Percentiles rank a stretch among this genome's conserved stretches.
Evolutionary conservation across 2,797 vertebrate species (phyloP).

Genomic region (Rhinogobio ventralis): DNA sequence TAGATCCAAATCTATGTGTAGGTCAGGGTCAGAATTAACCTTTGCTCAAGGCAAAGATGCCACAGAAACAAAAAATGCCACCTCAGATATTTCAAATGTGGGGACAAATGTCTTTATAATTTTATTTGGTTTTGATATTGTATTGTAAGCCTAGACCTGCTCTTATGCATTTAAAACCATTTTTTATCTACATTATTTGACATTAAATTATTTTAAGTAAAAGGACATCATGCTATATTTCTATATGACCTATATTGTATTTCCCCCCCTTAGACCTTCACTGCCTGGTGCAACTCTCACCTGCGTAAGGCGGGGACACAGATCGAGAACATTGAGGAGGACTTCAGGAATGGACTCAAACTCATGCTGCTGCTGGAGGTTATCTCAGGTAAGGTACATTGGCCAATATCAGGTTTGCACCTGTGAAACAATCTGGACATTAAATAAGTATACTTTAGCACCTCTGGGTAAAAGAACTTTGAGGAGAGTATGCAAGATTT

Average conservation of each 20-base stretch:
- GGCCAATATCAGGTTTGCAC: neutral
- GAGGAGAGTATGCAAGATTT: no score
- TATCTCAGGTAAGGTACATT: constrained; percentile 79
- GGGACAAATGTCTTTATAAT: neutral
- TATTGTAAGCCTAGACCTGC: neutral
- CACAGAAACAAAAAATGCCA: neutral
- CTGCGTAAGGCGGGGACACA: constrained; percentile 90
- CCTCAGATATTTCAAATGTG: neutral
- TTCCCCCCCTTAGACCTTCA: constrained; percentile 50
- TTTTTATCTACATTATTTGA: neutral
- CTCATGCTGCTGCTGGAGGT: constrained; percentile 93
- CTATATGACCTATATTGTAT: neutral
- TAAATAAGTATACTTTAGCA: neutral
- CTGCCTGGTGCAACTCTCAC: constrained; percentile 92
- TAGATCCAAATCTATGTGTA: constrained; percentile 12
- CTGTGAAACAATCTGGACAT: neutral
- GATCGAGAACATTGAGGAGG: constrained; percentile 92
- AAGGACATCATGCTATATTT: neutral
- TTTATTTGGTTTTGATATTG: neutral
- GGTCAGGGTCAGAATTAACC: neutral
- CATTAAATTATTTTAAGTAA: neutral
- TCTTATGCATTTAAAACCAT: neutral
- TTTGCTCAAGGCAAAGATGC: neutral
- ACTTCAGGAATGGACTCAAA: constrained; percentile 91
- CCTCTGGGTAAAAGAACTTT: neutral